Evolutionary conservation across 1,140 invertebrate genomes (phyloP).

Genomic region (Wiebesia pumilae): DNA sequence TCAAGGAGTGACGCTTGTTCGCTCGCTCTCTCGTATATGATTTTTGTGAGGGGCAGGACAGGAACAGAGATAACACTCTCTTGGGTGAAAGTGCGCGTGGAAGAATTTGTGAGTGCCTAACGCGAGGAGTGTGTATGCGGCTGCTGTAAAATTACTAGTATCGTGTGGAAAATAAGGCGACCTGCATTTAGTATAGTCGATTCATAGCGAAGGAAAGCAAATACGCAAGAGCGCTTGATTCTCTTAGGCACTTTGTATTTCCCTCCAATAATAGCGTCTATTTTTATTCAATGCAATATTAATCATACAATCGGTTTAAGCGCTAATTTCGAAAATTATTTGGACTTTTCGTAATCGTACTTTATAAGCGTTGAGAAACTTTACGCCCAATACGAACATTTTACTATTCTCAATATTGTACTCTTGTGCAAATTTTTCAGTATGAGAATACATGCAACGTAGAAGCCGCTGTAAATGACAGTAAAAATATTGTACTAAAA

Average conservation of each 20-base stretch:
- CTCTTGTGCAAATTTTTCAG: neutral
- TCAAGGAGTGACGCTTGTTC: conserved; percentile 42
- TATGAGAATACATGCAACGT: neutral
- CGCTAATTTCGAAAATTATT: neutral
- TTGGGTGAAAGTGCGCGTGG: conserved; percentile 45
- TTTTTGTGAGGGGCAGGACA: conserved; percentile 17
- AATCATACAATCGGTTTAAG: neutral
- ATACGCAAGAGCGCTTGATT: neutral
- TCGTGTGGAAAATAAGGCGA: conserved; percentile 7
- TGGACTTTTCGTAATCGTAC: neutral
- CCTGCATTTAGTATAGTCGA: conserved; percentile 21
- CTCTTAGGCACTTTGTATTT: neutral
- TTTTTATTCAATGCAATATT: neutral
- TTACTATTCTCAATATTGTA: neutral
- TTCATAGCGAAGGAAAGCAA: neutral
- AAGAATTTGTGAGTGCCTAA: conserved; percentile 39
- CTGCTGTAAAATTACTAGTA: conserved; percentile 17
- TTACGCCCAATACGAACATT: neutral
- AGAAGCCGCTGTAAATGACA: neutral
- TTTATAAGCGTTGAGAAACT: neutral
- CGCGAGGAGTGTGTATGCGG: conserved; percentile 18
- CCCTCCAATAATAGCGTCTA: neutral
- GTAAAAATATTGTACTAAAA: neutral
- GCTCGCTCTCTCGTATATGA: conserved; percentile 16
- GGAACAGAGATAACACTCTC: conserved; percentile 22